Conservation (phyloP, 2,113 vertebrate species). For the Amphiprion ocellaris region DNA sequence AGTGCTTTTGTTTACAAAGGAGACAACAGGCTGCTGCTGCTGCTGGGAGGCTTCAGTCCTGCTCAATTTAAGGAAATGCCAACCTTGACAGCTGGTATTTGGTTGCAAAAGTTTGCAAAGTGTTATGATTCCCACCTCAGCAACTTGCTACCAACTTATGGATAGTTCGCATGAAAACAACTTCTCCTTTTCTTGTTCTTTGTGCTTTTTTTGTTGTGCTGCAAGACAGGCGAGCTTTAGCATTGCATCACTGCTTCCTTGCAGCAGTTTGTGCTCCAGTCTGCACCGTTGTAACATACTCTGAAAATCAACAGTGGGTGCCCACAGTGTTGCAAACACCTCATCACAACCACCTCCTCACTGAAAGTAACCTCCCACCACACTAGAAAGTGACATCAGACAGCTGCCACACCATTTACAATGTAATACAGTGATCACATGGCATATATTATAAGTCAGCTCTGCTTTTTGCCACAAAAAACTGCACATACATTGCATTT, state of each 20-base stretch:
- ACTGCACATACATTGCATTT: too few relatives aligned
- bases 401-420: too few relatives aligned
- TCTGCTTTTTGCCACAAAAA: too few relatives aligned
- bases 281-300: constrained; percentile 52
- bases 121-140: constrained; percentile 11
- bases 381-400: not conserved
- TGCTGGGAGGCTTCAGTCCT: not conserved
- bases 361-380: not conserved
- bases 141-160: constrained; percentile 28
- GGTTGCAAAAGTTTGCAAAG: not conserved
- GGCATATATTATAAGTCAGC: too few relatives aligned
- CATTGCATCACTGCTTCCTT: constrained; percentile 68
- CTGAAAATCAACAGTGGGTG: constrained; percentile 46
- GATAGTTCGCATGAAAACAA: constrained; percentile 37
- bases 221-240: constrained; percentile 51
- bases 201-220: constrained; percentile 45
- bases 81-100: constrained; percentile 40
- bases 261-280: constrained; percentile 32
- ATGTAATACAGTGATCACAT: too few relatives aligned
- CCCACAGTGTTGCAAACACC: constrained; percentile 30
- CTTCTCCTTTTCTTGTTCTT: constrained; percentile 69
- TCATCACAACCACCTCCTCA: constrained; percentile 11
- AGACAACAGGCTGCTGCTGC: constrained; percentile 17
- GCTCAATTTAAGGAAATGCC: constrained; percentile 37
- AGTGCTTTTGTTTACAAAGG: constrained; percentile 64